Conservation (phyloP, 1,140 invertebrate species). For the Papilio glaucus region DNA sequence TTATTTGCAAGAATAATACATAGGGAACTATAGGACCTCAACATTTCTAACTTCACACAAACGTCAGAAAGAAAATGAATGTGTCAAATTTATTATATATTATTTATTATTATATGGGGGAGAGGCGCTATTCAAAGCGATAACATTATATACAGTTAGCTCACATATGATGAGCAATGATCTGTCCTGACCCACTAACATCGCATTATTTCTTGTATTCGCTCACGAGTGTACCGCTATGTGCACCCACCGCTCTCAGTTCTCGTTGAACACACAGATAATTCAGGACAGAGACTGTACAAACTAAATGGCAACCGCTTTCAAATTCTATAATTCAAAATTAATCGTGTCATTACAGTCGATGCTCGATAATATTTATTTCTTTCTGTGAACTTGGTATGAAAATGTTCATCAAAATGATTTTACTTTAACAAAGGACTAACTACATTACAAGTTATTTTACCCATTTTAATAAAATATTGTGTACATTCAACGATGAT, state of each 20-base stretch:
- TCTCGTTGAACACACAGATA: constrained; percentile 38
- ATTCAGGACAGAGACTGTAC: constrained; percentile 14
- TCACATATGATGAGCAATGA: constrained; percentile 56
- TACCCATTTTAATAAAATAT: neutral
- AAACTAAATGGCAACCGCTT: neutral
- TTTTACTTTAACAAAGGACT: neutral
- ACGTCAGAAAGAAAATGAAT: too few relatives aligned
- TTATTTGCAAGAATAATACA: too few relatives aligned
- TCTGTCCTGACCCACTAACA: constrained; percentile 70
- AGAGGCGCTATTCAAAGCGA: too few relatives aligned
- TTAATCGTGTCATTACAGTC: neutral
- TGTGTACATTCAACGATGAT: neutral
- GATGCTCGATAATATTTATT: neutral
- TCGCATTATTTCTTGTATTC: constrained; percentile 61
- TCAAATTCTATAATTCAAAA: neutral
- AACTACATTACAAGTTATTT: neutral
- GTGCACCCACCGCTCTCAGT: constrained; percentile 42
- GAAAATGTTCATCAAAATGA: too few relatives aligned
- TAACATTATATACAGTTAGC: constrained; percentile 70
- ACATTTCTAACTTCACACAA: too few relatives aligned
- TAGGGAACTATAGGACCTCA: too few relatives aligned
- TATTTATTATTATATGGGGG: too few relatives aligned
- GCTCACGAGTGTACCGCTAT: constrained; percentile 63
- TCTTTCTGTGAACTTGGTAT: neutral
- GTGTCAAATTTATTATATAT: too few relatives aligned